Percentiles rank a stretch among this genome's conserved stretches.
Conservation (phyloP, 2,888 invertebrate genomes). For the Melolontha melolontha region DNA sequence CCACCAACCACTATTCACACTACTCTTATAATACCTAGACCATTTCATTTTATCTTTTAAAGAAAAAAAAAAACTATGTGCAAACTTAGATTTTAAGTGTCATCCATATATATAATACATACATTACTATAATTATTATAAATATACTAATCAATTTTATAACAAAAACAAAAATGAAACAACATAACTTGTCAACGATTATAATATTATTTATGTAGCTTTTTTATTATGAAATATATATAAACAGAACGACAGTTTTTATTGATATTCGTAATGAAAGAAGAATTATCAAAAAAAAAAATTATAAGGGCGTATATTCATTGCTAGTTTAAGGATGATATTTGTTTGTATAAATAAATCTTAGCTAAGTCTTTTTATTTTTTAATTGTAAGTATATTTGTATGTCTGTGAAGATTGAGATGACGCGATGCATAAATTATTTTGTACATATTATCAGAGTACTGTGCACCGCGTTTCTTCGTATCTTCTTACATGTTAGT, state of each 20-base stretch:
- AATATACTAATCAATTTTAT: slow-evolving; percentile 55
- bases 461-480: slow-evolving; percentile 44
- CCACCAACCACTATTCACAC: slow-evolving; percentile 40
- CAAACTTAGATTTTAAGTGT: slow-evolving; percentile 64
- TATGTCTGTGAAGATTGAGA: slow-evolving; percentile 59
- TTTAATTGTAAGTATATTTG: slow-evolving; percentile 64
- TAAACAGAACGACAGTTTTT: slow-evolving; percentile 47
- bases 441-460: slow-evolving; percentile 33
- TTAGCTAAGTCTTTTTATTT: slow-evolving; percentile 60
- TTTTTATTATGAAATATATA: slow-evolving; percentile 53
- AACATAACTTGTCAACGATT: slow-evolving; percentile 53
- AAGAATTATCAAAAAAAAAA: slow-evolving; percentile 19
- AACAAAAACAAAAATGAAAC: slow-evolving; percentile 48
- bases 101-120: slow-evolving; percentile 52
- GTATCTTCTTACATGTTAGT: slow-evolving; percentile 61
- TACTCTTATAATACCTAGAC: slow-evolving; percentile 45
- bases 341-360: slow-evolving; percentile 67
- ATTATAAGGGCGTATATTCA: slow-evolving; percentile 56
- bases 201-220: slow-evolving; percentile 59
- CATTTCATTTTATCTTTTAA: slow-evolving; percentile 56
- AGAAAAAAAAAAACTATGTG: slow-evolving; percentile 58
- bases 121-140: slow-evolving; percentile 47
- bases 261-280: slow-evolving; percentile 47
- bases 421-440: slow-evolving; percentile 44
- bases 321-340: slow-evolving; percentile 63